A percentile compares a stretch with the other conserved stretches of the same genome.
phyloP scores from a whole-genome alignment of 2,113 vertebrate species.

The Pandion haliaetus region DNA sequence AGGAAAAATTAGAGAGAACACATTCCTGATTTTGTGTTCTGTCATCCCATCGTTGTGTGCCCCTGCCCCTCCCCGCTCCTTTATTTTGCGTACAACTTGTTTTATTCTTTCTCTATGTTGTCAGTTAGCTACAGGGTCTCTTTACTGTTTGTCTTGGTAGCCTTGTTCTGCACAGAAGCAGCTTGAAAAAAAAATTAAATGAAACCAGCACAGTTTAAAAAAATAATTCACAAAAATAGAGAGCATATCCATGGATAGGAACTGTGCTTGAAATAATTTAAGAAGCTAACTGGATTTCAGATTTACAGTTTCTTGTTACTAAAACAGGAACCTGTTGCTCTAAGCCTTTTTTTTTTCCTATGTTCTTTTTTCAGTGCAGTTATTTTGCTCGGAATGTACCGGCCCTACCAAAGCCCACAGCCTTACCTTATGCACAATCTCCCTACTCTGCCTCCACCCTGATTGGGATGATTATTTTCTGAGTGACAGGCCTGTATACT shows the following conservation, averaged over 20 bases:
- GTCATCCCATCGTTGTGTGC: no score
- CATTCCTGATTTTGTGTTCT: not conserved
- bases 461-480: not conserved
- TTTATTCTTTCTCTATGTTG: not conserved
- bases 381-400: not conserved
- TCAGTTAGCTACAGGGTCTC: not conserved
- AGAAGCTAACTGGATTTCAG: not conserved
- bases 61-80: not conserved
- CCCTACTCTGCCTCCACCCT: not conserved
- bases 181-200: not conserved
- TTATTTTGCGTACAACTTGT: not conserved
- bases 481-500: not conserved
- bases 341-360: fast-evolving
- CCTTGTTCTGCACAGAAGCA: not conserved
- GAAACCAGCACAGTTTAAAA: not conserved
- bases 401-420: fast-evolving
- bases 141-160: not conserved
- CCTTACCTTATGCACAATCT: not conserved
- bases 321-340: not conserved
- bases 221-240: not conserved
- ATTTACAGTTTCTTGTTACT: not conserved
- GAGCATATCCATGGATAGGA: not conserved
- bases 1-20: not conserved
- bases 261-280: not conserved
- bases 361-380: not conserved